These are phyloP conservation scores for Drosophila pandora DNA, from an alignment of 1,140 invertebrate genomes.

Conservation along the genomic window DNA sequence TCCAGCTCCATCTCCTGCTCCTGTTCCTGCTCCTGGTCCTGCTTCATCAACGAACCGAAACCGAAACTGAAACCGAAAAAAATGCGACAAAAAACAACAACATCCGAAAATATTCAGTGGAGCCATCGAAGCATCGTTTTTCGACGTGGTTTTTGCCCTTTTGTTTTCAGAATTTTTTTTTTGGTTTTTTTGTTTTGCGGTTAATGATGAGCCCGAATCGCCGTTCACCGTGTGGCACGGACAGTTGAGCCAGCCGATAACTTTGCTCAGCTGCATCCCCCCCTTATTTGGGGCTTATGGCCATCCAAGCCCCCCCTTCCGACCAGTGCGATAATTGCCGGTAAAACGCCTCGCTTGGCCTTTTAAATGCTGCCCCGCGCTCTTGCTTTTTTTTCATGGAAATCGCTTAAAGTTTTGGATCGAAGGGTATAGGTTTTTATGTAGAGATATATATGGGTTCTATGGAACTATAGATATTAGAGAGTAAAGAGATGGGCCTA, in stretches of 20 bases:
- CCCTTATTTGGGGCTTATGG: neutral
- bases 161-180: slow-evolving; percentile 60
- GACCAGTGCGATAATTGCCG: slow-evolving; percentile 76
- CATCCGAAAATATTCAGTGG: slow-evolving; percentile 27
- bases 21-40: neutral
- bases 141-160: slow-evolving; percentile 67
- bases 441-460: too few relatives aligned
- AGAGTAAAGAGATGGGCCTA: neutral
- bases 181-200: slow-evolving; percentile 60
- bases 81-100: slow-evolving; percentile 28
- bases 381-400: slow-evolving; percentile 37
- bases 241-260: slow-evolving; percentile 36
- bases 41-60: slow-evolving; percentile 20
- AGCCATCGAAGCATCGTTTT: slow-evolving; percentile 42
- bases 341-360: slow-evolving; percentile 80
- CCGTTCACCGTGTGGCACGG: slow-evolving; percentile 31
- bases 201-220: slow-evolving; percentile 67
- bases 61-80: slow-evolving; percentile 58
- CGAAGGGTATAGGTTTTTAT: slow-evolving; percentile 25
- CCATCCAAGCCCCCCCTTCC: slow-evolving; percentile 1
- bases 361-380: slow-evolving; percentile 76
- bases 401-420: slow-evolving; percentile 36
- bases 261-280: slow-evolving; percentile 1
- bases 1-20: slow-evolving; percentile 21
- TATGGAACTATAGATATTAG: too few relatives aligned